Evolutionary conservation across 2,888 invertebrate genomes (phyloP).

Genomic region (Dilophus febrilis): DNA sequence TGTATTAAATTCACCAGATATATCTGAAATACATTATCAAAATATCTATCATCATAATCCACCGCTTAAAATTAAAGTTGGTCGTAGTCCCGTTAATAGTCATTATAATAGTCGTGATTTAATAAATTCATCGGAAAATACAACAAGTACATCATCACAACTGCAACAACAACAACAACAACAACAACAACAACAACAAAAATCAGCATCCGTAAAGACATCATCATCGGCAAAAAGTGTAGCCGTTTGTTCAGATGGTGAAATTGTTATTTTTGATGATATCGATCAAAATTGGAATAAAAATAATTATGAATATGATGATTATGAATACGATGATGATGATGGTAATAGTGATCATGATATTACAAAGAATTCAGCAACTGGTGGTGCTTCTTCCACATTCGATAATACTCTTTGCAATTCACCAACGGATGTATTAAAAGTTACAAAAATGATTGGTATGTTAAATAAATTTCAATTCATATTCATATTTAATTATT

Average conservation of each 20-base stretch:
- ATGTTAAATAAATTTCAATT: neutral
- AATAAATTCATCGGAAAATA: too few relatives aligned
- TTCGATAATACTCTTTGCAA: too few relatives aligned
- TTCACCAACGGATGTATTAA: conserved; percentile 24
- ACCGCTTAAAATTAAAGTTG: conserved; percentile 1
- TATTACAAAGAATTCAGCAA: conserved; percentile 10
- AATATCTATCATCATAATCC: conserved; percentile 13
- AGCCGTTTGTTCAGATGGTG: too few relatives aligned
- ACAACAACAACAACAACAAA: too few relatives aligned
- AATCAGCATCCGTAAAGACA: too few relatives aligned
- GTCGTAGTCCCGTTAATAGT: neutral
- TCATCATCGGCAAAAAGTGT: too few relatives aligned
- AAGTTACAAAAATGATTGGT: conserved; percentile 30
- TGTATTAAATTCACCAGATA: conserved; percentile 24
- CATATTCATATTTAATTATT: neutral
- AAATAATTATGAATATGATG: conserved; percentile 3
- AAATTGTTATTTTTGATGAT: conserved; percentile 9
- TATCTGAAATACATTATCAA: conserved; percentile 19
- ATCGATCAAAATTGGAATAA: conserved; percentile 24
- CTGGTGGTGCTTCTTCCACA: too few relatives aligned
- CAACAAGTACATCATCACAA: too few relatives aligned
- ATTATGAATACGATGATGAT: neutral
- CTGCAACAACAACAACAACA: too few relatives aligned
- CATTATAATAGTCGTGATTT: too few relatives aligned
- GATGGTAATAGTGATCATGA: neutral